Conservation (phyloP, 1,140 invertebrate genomes). For the Zaprionus lachaisei region DNA sequence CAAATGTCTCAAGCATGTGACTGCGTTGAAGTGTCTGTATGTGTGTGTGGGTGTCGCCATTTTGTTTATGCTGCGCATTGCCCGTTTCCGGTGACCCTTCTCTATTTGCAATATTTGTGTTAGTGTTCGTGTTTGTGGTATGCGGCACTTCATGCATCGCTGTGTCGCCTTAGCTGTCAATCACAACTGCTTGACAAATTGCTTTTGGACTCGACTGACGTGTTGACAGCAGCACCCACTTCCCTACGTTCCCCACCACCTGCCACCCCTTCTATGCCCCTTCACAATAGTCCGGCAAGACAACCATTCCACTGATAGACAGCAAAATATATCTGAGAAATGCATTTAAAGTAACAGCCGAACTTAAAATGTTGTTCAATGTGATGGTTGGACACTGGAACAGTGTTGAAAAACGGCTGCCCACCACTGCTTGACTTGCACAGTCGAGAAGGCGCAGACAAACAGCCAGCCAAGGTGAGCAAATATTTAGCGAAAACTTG, state of each 20-base stretch:
- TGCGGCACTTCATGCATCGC: constrained; percentile 45
- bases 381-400: constrained; percentile 6
- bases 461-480: constrained; percentile 53
- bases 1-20: constrained; percentile 20
- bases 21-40: neutral
- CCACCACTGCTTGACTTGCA: constrained; percentile 22
- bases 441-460: constrained; percentile 60
- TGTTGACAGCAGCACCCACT: constrained; percentile 56
- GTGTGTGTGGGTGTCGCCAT: constrained; percentile 41
- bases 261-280: neutral
- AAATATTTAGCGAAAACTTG: constrained; percentile 64
- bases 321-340: constrained; percentile 17
- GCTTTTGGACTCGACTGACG: constrained; percentile 75
- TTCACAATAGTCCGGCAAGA: neutral
- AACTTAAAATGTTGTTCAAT: constrained; percentile 29
- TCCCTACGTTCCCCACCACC: neutral
- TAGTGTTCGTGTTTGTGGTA: constrained; percentile 14
- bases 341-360: constrained; percentile 33
- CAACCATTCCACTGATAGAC: neutral
- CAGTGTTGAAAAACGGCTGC: constrained; percentile 19
- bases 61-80: constrained; percentile 70
- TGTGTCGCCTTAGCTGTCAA: constrained; percentile 72
- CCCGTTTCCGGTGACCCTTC: constrained; percentile 30
- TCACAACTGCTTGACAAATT: constrained; percentile 82
- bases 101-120: neutral